phyloP scores from a whole-genome alignment of 2,113 vertebrate genomes.

The Pangasianodon gigas region DNA sequence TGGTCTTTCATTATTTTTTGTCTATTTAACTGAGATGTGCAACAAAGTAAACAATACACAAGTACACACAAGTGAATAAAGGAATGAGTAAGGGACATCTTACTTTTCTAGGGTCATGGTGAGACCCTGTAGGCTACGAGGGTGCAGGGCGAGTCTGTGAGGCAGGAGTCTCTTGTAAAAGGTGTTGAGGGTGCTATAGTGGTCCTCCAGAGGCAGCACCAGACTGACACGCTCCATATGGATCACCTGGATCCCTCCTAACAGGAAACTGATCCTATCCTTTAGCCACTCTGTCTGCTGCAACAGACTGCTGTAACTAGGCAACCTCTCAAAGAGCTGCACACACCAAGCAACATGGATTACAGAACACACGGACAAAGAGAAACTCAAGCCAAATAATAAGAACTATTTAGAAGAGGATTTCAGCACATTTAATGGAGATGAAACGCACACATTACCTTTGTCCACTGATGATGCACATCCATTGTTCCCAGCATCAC shows the following conservation, averaged over 20 bases:
- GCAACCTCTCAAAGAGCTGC: constrained; percentile 86
- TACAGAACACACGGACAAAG: constrained; percentile 21
- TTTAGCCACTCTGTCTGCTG: constrained; percentile 82
- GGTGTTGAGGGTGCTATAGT: constrained; percentile 78
- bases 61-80: neutral
- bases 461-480: constrained; percentile 94
- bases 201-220: constrained; percentile 80
- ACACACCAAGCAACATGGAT: neutral
- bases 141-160: constrained; percentile 77
- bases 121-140: constrained; percentile 85
- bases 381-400: neutral
- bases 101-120: constrained; percentile 86
- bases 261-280: constrained; percentile 84
- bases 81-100: neutral
- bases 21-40: neutral
- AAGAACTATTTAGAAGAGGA: neutral
- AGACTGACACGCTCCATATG: constrained; percentile 83
- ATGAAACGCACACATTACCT: constrained; percentile 72
- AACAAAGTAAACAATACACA: neutral
- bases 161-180: constrained; percentile 80
- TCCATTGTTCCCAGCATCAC: constrained; percentile 95
- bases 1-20: neutral
- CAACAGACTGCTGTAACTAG: constrained; percentile 80
- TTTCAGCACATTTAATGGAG: constrained; percentile 8
- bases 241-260: constrained; percentile 85